These are phyloP conservation scores for Crambe crambe DNA, from an alignment of 37 sponge, comb jelly and placozoan species.

Conservation along the genomic window DNA sequence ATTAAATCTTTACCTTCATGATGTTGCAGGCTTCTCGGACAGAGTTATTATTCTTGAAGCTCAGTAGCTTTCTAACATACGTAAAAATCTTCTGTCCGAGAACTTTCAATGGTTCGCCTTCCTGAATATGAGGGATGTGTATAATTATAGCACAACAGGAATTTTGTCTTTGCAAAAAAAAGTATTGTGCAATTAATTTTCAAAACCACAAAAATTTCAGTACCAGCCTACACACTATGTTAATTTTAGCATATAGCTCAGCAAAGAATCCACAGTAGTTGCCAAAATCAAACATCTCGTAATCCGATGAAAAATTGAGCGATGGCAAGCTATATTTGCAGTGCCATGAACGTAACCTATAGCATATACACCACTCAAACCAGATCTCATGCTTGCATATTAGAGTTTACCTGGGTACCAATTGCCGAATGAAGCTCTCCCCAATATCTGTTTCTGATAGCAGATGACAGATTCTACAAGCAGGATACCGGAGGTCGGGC, in stretches of 20 bases:
- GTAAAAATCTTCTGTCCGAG: neutral
- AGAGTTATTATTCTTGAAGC: neutral
- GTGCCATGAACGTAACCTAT: conserved; percentile 22
- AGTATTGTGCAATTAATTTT: no score
- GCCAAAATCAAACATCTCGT: conserved; percentile 3
- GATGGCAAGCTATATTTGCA: neutral
- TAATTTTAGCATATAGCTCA: conserved; percentile 18
- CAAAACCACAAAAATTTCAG: no score
- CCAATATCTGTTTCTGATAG: neutral
- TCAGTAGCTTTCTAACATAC: conserved; percentile 7
- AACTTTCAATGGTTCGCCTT: neutral
- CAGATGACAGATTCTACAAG: conserved; percentile 21
- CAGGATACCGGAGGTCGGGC: conserved; percentile 14
- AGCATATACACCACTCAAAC: neutral
- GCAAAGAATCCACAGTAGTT: conserved; percentile 34
- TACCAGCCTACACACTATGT: conserved; percentile 7
- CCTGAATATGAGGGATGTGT: no score
- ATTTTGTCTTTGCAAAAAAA: no score
- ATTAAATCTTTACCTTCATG: conserved; percentile 10
- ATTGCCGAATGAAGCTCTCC: neutral
- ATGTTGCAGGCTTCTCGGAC: conserved; percentile 30
- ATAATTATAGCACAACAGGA: no score
- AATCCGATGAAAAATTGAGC: neutral
- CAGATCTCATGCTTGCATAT: neutral
- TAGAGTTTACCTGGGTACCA: conserved; percentile 15